Conservation (phyloP, 2,113 vertebrate genomes). For the Thermophis baileyi region DNA sequence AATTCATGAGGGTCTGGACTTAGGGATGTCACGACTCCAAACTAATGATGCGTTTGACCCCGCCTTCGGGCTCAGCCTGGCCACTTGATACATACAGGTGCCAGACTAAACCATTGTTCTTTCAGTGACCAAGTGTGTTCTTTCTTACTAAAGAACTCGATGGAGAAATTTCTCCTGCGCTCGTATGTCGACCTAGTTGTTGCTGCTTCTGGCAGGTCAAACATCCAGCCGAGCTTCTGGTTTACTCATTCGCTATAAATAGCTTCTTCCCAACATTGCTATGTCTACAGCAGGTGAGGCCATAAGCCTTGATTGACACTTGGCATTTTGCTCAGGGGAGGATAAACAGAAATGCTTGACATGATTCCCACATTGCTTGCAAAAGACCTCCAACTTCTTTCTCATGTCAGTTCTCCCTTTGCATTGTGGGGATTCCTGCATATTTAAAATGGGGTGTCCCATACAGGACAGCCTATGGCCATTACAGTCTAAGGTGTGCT, state of each 20-base stretch:
- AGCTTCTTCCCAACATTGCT: conserved; percentile 30
- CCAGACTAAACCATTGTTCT: not conserved
- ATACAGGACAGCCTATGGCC: not conserved
- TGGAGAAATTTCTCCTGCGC: not conserved
- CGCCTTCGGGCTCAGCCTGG: not conserved
- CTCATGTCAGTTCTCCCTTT: not conserved
- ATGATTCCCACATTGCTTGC: not conserved
- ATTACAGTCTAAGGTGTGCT: not conserved
- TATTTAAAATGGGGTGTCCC: not conserved
- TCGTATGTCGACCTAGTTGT: not conserved
- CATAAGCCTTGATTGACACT: conserved; percentile 44
- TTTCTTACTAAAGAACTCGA: not conserved
- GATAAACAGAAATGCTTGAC: not conserved
- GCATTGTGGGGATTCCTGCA: not conserved
- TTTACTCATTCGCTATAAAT: conserved; percentile 58
- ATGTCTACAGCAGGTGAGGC: conserved; percentile 38
- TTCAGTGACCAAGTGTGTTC: not conserved
- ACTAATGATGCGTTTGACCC: not conserved
- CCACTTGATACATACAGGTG: no score
- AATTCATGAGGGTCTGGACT: no score
- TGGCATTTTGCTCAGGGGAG: conserved; percentile 35
- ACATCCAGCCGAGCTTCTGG: conserved; percentile 50
- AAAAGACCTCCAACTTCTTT: not conserved
- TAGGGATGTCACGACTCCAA: not conserved
- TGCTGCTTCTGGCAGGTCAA: conserved; percentile 18